Base-by-base conservation (phyloP, 2,113 vertebrate species). In the Rhabdornis inornatus region DNA sequence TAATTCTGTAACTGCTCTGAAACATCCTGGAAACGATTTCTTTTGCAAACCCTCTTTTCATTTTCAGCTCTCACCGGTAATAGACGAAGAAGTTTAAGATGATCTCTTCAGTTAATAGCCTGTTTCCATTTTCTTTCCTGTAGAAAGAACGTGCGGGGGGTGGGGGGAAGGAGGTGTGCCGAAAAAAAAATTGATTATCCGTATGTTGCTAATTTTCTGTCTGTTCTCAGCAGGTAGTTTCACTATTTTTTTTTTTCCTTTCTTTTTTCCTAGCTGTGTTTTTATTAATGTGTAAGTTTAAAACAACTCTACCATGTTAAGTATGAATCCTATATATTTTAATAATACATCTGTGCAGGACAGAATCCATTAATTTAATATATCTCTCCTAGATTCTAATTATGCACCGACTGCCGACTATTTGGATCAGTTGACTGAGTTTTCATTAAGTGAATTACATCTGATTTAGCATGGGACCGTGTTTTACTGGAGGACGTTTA, bases 291-390 rank as follows among this genome's bases (percentile, higher is more conserved):
- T 44, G 4, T 40, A 90, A 83, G 40, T 72, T 75, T 92, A 81
- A 93, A 94, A 93, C 65, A 88, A 80, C 55, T 91, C 53, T 77
- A 77, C 55, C 75, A 50, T 74, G 47, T 70, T 80, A 92, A 69
- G 21, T 82, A 82, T 75, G 88, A 93, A 31, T 74, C 56, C 82
- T 72, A 92, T 93, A 89, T 78, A 90, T 87, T 95, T 95, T 91
- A 91, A 82, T 66, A 71, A 61, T 91, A 74, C 64, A 83, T 92
- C 50, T 87, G 84, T 78, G 78, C 63, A 77, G 91, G 61, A 87
- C 37, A 55, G 87, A 93, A 85, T 80, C 66, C 82, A 91, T 92
- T 92, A 91, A 94, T 94, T 83, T 86, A 94, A 96, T 88, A 75
- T 63, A 95, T 74, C 75, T 90, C 42, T 4, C 71, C 78, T 83